Percentiles rank a stretch among this genome's conserved stretches.
phyloP scores from a whole-genome alignment of 2,797 vertebrate genomes.

The Morelia viridis region DNA sequence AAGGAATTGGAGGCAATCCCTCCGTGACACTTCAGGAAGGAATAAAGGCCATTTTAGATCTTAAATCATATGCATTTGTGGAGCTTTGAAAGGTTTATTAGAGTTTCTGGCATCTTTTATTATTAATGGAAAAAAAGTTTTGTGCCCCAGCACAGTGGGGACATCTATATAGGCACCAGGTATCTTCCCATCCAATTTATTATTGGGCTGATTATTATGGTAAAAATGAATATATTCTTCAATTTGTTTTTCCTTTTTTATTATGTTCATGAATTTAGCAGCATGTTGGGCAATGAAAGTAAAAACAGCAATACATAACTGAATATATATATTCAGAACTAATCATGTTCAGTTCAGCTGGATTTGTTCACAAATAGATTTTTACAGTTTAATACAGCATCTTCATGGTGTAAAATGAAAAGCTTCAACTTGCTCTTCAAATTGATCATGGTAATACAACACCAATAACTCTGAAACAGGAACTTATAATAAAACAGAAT shows the following conservation, averaged over 20 bases:
- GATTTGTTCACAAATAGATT: background rate
- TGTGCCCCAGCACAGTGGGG: background rate
- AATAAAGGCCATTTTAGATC: slow-evolving; percentile 11
- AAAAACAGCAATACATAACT: background rate
- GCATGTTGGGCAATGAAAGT: background rate
- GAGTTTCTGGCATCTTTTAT: slow-evolving; percentile 6
- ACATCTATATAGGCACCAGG: background rate
- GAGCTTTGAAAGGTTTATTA: slow-evolving; percentile 31
- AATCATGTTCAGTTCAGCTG: background rate
- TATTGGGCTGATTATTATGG: slow-evolving; percentile 7
- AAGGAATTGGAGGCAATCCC: slow-evolving; percentile 21
- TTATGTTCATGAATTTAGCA: slow-evolving; percentile 16
- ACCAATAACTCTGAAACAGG: background rate
- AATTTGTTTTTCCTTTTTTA: slow-evolving; percentile 12
- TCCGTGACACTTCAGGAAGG: slow-evolving; percentile 11
- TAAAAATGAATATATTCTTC: slow-evolving; percentile 26
- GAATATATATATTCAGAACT: background rate
- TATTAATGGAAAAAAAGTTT: slow-evolving; percentile 9
- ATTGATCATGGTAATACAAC: background rate
- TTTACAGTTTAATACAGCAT: background rate
- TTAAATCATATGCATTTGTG: slow-evolving; percentile 18
- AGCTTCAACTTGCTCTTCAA: background rate
- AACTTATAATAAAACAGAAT: background rate
- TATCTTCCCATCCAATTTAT: slow-evolving; percentile 16
- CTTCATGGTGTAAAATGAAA: background rate